These are phyloP conservation scores for Diachasmimorpha longicaudata DNA, from an alignment of 1,140 invertebrate species.

Conservation along the genomic window DNA sequence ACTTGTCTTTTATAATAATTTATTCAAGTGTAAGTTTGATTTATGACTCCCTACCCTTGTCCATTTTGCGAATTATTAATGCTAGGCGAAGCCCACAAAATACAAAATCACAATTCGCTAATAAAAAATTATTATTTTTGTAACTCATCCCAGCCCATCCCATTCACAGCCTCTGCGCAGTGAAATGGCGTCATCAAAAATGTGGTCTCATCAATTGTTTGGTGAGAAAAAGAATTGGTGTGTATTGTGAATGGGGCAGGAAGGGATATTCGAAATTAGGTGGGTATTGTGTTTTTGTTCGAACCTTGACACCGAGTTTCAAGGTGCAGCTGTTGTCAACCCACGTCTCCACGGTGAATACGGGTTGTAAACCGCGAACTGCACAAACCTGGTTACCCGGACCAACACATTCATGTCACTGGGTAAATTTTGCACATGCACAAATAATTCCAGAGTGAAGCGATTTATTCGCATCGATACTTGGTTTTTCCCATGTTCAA, in stretches of 20 bases:
- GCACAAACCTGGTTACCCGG: neutral
- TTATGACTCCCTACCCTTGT: neutral
- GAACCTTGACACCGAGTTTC: constrained; percentile 27
- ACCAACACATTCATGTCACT: neutral
- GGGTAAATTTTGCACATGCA: neutral
- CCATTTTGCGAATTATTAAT: constrained; percentile 7
- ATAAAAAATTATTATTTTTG: too few relatives aligned
- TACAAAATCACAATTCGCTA: neutral
- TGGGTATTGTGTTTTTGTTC: constrained; percentile 36
- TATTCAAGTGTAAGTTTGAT: constrained; percentile 15
- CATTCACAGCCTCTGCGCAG: neutral
- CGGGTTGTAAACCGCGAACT: constrained; percentile 23
- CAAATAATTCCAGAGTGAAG: neutral
- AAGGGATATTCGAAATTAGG: constrained; percentile 32
- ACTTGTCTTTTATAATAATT: constrained; percentile 10
- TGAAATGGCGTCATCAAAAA: neutral
- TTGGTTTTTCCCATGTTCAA: neutral
- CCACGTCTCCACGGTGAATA: constrained; percentile 34
- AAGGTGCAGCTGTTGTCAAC: constrained; percentile 35
- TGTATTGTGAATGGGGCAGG: neutral
- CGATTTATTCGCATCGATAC: neutral
- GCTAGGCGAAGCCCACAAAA: neutral
- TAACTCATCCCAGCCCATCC: neutral
- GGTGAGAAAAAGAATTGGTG: neutral
- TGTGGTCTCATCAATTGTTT: neutral